Percentiles rank a stretch among this genome's conserved stretches.
Conservation (phyloP, 2,888 invertebrate genomes). For the Herminia tarsipennalis region DNA sequence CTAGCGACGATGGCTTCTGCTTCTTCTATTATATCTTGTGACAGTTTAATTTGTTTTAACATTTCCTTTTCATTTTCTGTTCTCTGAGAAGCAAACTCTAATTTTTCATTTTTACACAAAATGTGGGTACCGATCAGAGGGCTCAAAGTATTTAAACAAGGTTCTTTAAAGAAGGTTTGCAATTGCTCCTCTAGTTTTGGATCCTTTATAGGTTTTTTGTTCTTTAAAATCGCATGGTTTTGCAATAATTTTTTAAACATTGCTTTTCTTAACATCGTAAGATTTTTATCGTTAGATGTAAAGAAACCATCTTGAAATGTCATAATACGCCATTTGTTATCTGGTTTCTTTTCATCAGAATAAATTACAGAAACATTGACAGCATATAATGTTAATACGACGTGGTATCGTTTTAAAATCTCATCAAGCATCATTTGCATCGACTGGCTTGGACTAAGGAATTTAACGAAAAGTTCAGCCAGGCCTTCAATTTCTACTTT, state of each 20-base stretch:
- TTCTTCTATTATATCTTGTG: slow-evolving; percentile 3
- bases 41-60: not conserved
- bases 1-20: slow-evolving; percentile 16
- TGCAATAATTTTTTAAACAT: not conserved
- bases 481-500: slow-evolving; percentile 8
- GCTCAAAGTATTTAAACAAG: no score
- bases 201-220: not conserved
- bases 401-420: slow-evolving; percentile 20
- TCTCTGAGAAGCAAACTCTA: no score
- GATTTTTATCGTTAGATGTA: slow-evolving; percentile 6
- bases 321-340: slow-evolving; percentile 7
- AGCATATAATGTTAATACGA: slow-evolving; percentile 13
- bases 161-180: no score
- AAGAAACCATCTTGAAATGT: slow-evolving; percentile 20
- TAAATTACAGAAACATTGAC: slow-evolving; percentile 11
- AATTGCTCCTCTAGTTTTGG: not conserved
- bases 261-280: not conserved
- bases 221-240: not conserved
- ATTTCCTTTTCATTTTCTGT: not conserved
- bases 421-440: slow-evolving; percentile 16
- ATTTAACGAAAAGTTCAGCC: slow-evolving; percentile 12
- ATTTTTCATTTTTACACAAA: no score
- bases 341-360: slow-evolving; percentile 2
- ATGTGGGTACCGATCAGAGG: no score
- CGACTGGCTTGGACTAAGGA: not conserved